Percentiles rank a stretch among this genome's conserved stretches.
These are phyloP conservation scores for Zaprionus capensis DNA, from an alignment of 1,140 invertebrate genomes.

Conservation along the genomic window DNA sequence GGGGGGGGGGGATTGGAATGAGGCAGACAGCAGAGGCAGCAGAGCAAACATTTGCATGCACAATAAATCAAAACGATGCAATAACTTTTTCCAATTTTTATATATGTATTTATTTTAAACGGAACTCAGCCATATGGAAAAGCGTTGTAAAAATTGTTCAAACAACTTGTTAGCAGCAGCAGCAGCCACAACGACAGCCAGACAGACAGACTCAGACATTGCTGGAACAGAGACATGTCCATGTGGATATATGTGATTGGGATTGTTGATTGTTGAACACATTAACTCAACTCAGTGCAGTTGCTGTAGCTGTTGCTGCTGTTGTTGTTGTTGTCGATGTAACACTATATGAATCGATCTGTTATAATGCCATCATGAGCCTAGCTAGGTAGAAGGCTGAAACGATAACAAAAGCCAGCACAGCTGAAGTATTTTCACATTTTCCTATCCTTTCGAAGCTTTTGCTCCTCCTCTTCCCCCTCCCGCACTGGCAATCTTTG, in stretches of 20 bases:
- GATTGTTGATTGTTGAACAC: conserved; percentile 26
- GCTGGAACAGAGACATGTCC: not conserved
- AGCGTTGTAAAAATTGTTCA: conserved; percentile 47
- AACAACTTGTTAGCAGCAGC: conserved; percentile 46
- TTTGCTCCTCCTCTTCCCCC: not conserved
- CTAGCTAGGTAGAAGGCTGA: not conserved
- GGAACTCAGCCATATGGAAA: conserved; percentile 37
- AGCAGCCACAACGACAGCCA: not conserved
- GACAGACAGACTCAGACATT: not conserved
- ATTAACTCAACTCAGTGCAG: conserved; percentile 25
- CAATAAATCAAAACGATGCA: conserved; percentile 56
- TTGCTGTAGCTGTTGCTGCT: not conserved
- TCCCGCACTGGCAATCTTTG: not conserved
- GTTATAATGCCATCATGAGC: conserved; percentile 36
- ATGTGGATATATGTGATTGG: not conserved
- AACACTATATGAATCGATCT: conserved; percentile 34
- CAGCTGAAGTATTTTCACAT: not conserved
- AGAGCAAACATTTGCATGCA: conserved; percentile 50
- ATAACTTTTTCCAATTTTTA: conserved; percentile 44
- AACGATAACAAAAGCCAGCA: not conserved
- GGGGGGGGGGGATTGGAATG: not conserved
- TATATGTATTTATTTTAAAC: conserved; percentile 33
- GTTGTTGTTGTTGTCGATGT: conserved; percentile 1
- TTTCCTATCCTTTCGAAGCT: not conserved
- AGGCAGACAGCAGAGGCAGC: not conserved